These are phyloP conservation scores for Physella acuta DNA, from an alignment of 1,140 invertebrate species.

Conservation along the genomic window DNA sequence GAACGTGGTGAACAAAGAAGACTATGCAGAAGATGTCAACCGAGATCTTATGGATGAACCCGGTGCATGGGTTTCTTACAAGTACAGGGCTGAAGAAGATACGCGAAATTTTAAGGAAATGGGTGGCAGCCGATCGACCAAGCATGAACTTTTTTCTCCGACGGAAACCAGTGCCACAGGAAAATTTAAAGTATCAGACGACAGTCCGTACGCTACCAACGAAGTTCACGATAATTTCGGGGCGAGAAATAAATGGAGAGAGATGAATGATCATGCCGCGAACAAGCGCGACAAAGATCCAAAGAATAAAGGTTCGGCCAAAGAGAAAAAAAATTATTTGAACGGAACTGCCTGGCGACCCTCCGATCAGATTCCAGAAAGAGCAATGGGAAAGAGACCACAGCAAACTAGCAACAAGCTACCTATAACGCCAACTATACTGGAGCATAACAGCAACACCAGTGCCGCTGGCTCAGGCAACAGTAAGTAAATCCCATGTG, in stretches of 20 bases:
- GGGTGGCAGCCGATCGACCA: neutral
- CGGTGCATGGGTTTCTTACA: constrained; percentile 1
- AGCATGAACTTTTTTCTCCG: neutral
- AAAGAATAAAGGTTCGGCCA: neutral
- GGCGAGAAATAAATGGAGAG: constrained; percentile 1
- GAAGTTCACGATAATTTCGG: neutral
- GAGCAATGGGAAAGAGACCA: constrained; percentile 9
- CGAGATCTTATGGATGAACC: constrained; percentile 8
- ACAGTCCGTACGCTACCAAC: neutral
- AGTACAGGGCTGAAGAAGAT: neutral
- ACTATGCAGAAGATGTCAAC: constrained; percentile 20
- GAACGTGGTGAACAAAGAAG: constrained; percentile 20
- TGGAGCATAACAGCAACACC: neutral
- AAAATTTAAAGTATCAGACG: neutral
- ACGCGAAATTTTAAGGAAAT: neutral
- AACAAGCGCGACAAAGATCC: neutral
- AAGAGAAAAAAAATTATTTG: neutral
- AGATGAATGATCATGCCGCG: neutral
- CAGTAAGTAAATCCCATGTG: too few relatives aligned
- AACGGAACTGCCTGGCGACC: neutral
- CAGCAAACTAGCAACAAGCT: neutral
- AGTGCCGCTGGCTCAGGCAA: too few relatives aligned
- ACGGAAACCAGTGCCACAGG: neutral
- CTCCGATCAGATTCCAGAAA: constrained; percentile 13
- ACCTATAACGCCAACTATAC: neutral